These are phyloP conservation scores for Actinia tenebrosa DNA, from an alignment of 64 coral and sea anemone species.

Conservation along the genomic window DNA sequence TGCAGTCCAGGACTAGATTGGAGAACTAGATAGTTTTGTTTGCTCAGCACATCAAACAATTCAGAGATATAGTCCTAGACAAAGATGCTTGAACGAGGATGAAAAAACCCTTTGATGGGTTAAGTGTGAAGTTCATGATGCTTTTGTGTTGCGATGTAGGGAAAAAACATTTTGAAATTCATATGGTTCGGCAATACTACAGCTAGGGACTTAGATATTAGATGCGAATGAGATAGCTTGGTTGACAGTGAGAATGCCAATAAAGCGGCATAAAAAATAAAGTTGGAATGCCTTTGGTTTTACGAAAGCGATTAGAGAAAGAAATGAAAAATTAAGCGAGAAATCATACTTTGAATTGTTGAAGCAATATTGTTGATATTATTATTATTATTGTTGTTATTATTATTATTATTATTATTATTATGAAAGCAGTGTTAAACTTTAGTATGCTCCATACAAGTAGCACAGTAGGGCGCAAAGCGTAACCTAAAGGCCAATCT, in stretches of 20 bases:
- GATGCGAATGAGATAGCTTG: background rate
- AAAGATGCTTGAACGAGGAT: background rate
- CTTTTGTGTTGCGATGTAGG: background rate
- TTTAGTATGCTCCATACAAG: too few relatives aligned
- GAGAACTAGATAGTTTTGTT: background rate
- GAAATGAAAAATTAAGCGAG: too few relatives aligned
- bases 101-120: background rate
- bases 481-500: too few relatives aligned
- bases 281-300: background rate
- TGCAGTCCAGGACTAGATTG: background rate
- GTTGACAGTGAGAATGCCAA: background rate
- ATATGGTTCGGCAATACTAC: background rate
- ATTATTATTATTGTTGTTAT: too few relatives aligned
- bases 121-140: background rate
- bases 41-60: background rate
- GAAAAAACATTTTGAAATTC: conserved; percentile 5
- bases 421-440: too few relatives aligned
- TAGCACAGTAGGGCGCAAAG: too few relatives aligned
- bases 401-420: too few relatives aligned
- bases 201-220: background rate
- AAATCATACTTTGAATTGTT: too few relatives aligned
- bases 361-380: too few relatives aligned
- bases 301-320: background rate
- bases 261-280: background rate
- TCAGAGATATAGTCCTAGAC: background rate